These are phyloP conservation scores for Myathropa florea DNA, from an alignment of 2,888 invertebrate genomes.

Conservation along the genomic window DNA sequence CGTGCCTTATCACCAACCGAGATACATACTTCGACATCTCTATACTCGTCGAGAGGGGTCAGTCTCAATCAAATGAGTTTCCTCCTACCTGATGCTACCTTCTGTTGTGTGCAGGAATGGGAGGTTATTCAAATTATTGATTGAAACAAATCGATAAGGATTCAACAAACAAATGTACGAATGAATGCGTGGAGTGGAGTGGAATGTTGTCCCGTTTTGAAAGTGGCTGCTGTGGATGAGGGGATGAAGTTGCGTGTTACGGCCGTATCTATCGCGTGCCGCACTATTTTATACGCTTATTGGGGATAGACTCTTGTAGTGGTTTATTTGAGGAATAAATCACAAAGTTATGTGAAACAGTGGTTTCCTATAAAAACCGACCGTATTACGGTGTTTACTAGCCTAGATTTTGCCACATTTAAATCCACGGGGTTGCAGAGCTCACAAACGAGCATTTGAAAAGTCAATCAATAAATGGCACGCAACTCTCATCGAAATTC, in stretches of 20 bases:
- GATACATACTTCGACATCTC: conserved; percentile 10
- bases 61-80: background rate
- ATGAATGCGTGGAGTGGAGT: background rate
- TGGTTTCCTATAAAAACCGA: background rate
- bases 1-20: conserved; percentile 19
- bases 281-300: background rate
- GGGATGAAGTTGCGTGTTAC: background rate
- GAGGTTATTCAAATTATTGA: conserved; percentile 17
- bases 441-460: background rate
- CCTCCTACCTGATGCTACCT: conserved; percentile 29
- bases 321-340: background rate
- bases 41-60: conserved; percentile 24
- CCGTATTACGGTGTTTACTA: background rate
- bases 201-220: background rate
- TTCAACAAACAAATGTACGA: too few relatives aligned
- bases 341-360: background rate
- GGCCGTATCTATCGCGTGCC: background rate
- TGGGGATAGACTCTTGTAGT: background rate
- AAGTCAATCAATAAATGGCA: background rate
- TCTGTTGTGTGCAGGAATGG: background rate
- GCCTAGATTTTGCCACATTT: background rate
- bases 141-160: conserved; percentile 21
- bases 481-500: background rate
- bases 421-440: background rate
- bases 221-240: background rate